Evolutionary conservation across 1,140 invertebrate species (phyloP), one percentile per base, ranked within the genome.

Genomic region (Zaprionus ornatus): DNA sequence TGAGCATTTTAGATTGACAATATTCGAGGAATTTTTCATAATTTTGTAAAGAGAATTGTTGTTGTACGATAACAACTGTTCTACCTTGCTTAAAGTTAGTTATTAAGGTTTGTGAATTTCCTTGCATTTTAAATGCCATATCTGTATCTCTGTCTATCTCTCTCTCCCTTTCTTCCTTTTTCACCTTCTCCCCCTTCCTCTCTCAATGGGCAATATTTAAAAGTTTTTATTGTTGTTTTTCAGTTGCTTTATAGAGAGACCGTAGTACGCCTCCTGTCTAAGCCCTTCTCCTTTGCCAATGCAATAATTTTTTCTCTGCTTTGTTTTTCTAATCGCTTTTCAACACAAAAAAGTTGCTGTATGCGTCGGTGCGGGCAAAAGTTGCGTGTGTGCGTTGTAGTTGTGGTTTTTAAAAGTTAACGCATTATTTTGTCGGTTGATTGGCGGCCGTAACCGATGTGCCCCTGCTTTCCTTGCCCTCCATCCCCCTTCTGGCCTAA

Each of bases 351-450:
- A 74, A 74, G 72, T 74, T 74, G 13, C 19, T 61, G 21, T 12
- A 32, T 66, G 54, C 37, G 63, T 40, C 40, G 27, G 13, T 40
- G 45, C 37, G 12, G 52, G 57, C 61, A 56, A 82, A 85, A 86
- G 82, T 86, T 86, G 82, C 82, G 82, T 86, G 82, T 76, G 74
- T 85, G 73, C 73, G 73, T 77, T 77, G 69, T 71, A 63, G 83
- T 72, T 85, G 81, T 81, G 68, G 64, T 78, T 87, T 82, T 79
- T 68, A 88, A 87, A 87, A 87, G 83, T 87, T 87, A 88, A 87
- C 83, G 83, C 83, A 87, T 87, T 87, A 87, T 87, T 87, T 87
- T 88, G 84, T 77, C 83, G 83, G 88, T 87, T 87, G 83, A 88
- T 87, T 79, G 83, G 60, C 42, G 72, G 45, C 66, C 50, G 32